A percentile compares a stretch with the other conserved stretches of the same genome.
Conservation (phyloP, 2,113 vertebrate genomes). For the Tenebrosternarchus preto region DNA sequence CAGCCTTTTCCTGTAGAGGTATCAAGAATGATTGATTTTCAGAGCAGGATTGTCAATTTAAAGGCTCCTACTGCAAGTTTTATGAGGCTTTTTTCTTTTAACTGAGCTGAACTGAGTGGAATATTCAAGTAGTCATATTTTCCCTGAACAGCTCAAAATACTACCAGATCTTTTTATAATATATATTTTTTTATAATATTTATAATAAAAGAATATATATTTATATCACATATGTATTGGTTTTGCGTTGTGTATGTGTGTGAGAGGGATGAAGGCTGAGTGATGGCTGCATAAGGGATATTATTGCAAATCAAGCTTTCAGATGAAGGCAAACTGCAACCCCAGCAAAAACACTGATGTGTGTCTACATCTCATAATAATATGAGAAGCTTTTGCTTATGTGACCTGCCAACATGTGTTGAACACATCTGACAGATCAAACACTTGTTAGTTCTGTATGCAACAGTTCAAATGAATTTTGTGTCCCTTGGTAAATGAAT, state of each 20-base stretch:
- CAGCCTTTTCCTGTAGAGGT: not conserved
- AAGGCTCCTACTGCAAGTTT: constrained; percentile 15
- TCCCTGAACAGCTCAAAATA: constrained; percentile 14
- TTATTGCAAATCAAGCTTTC: constrained; percentile 4
- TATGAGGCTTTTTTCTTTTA: constrained; percentile 20
- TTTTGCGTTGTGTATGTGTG: not conserved
- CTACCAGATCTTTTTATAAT: not conserved
- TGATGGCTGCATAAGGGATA: not conserved
- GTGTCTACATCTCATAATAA: constrained; percentile 10
- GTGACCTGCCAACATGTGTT: not conserved
- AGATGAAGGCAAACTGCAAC: not conserved
- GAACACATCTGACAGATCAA: not conserved
- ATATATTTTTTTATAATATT: too few species aligned
- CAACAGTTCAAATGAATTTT: constrained; percentile 7
- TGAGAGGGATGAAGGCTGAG: not conserved
- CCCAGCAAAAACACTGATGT: not conserved
- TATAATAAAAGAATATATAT: too few species aligned
- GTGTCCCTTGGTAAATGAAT: constrained; percentile 19
- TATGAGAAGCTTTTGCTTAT: not conserved
- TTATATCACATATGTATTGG: constrained; percentile 2
- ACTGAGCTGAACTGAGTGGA: not conserved
- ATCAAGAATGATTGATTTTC: not conserved
- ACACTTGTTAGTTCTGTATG: not conserved
- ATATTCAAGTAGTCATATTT: constrained; percentile 2
- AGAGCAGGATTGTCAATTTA: not conserved